These are phyloP conservation scores for Plebejus argus DNA, from an alignment of 2,888 invertebrate genomes.

Conservation along the genomic window DNA sequence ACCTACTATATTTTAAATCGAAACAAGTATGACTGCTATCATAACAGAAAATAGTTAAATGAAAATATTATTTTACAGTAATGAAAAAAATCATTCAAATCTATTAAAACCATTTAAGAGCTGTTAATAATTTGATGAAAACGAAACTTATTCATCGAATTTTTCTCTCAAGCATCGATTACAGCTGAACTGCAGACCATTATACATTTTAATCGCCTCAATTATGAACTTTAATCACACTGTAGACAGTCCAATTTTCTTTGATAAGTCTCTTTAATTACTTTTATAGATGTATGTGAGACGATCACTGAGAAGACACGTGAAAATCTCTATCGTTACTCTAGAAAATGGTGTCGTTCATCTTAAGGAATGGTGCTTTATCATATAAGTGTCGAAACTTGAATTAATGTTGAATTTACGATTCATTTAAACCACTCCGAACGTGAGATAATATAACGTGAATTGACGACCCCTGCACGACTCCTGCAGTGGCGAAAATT, in stretches of 20 bases:
- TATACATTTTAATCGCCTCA: conserved; percentile 6
- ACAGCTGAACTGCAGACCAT: neutral
- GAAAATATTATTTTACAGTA: too few species aligned
- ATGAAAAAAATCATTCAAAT: too few species aligned
- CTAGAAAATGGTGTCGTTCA: conserved; percentile 19
- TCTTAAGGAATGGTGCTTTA: neutral
- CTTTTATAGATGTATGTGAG: neutral
- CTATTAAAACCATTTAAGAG: too few species aligned
- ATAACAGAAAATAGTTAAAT: too few species aligned
- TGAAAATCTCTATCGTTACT: neutral
- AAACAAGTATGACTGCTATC: too few species aligned
- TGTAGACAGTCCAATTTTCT: neutral
- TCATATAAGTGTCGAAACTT: conserved; percentile 26
- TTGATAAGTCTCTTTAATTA: conserved; percentile 9
- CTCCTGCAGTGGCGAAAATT: neutral
- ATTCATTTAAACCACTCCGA: conserved; percentile 10
- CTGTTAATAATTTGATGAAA: too few species aligned
- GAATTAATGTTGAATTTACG: conserved; percentile 26
- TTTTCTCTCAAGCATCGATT: neutral
- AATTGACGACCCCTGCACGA: conserved; percentile 3
- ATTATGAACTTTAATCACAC: neutral
- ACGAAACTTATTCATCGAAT: neutral
- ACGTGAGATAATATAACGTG: conserved; percentile 5
- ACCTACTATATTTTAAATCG: too few species aligned
- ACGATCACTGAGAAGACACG: neutral